Percentiles rank a stretch among this genome's conserved stretches.
Conservation (phyloP, 2,113 vertebrate genomes). For the Amblyornis subalaris region DNA sequence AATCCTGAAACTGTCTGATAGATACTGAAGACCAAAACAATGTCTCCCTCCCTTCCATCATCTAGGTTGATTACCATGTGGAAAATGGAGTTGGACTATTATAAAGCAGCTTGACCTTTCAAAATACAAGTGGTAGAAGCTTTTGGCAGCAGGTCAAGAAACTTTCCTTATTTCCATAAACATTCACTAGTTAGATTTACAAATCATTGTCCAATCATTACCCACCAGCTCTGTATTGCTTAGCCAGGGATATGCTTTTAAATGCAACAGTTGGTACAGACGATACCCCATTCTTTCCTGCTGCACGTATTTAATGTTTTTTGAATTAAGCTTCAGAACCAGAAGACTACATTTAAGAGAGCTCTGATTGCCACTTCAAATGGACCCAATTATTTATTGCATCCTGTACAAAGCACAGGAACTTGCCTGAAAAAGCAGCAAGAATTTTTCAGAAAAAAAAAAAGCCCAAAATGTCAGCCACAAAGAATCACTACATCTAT, state of each 20-base stretch:
- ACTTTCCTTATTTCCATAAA: constrained; percentile 65
- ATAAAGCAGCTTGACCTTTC: constrained; percentile 17
- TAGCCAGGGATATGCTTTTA: constrained; percentile 43
- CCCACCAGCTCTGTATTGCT: constrained; percentile 66
- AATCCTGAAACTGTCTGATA: not conserved
- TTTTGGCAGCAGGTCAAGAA: constrained; percentile 46
- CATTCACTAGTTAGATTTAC: constrained; percentile 51
- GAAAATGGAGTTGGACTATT: not conserved
- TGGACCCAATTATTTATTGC: not conserved
- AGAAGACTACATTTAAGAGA: not conserved
- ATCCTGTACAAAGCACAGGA: not conserved
- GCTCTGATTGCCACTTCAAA: not conserved
- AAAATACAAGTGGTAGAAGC: not conserved
- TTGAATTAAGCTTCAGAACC: not conserved
- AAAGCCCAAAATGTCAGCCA: not conserved
- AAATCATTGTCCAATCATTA: constrained; percentile 46
- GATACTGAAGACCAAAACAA: not conserved
- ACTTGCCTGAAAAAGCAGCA: not conserved
- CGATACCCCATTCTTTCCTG: not conserved
- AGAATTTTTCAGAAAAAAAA: not conserved
- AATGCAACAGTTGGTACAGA: not conserved
- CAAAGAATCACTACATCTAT: not conserved
- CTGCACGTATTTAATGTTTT: not conserved
- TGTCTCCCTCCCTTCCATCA: not conserved
- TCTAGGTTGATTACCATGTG: not conserved